phyloP scores from a whole-genome alignment of 2,113 vertebrate genomes.

The Ctenodactylus gundi region DNA sequence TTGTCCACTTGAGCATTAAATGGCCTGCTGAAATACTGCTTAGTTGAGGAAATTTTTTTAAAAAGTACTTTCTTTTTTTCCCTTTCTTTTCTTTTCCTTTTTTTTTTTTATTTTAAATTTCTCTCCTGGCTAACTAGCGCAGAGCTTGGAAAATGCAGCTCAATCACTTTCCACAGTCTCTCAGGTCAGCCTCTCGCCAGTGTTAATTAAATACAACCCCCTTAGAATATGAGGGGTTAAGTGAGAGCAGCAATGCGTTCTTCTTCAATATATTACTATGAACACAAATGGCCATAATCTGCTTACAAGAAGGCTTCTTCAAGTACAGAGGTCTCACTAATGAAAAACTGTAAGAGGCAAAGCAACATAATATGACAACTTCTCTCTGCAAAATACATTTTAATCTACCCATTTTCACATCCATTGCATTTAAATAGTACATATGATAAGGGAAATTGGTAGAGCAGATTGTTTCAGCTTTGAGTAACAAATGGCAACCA shows the following conservation, averaged over 20 bases:
- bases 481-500: constrained; percentile 60
- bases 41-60: constrained; percentile 86
- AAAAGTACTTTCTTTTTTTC: constrained; percentile 84
- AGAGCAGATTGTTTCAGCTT: constrained; percentile 74
- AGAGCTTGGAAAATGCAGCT: constrained; percentile 86
- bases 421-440: constrained; percentile 79
- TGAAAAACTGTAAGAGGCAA: constrained; percentile 66
- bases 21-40: constrained; percentile 88
- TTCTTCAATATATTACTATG: constrained; percentile 74
- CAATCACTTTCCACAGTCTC: constrained; percentile 87
- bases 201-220: constrained; percentile 95
- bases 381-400: constrained; percentile 72
- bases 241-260: constrained; percentile 79
- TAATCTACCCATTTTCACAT: constrained; percentile 64
- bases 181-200: constrained; percentile 91
- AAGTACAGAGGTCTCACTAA: constrained; percentile 61
- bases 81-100: constrained; percentile 76
- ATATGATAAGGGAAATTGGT: constrained; percentile 66
- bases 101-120: constrained; percentile 72
- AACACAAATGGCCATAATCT: constrained; percentile 70
- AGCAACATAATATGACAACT: constrained; percentile 51
- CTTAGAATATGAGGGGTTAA: constrained; percentile 90
- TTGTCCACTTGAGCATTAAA: constrained; percentile 92
- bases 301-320: constrained; percentile 54
- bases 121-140: constrained; percentile 83